Percentiles rank a stretch among this genome's conserved stretches.
phyloP scores from a whole-genome alignment of 2,113 vertebrate genomes.

The Equus quagga region DNA sequence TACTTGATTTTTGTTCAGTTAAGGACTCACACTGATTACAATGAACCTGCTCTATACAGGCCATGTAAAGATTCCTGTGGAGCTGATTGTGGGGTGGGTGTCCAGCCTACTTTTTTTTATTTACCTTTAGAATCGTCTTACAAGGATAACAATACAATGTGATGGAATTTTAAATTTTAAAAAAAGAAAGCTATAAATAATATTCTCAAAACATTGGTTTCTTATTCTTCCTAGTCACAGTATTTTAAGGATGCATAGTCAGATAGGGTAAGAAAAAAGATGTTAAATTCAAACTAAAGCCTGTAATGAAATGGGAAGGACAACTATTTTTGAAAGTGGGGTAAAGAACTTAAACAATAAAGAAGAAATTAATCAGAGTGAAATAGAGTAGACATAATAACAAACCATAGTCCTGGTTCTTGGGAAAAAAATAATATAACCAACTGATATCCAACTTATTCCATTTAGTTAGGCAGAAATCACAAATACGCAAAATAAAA shows the following conservation, averaged over 20 bases:
- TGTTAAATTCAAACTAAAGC: constrained; percentile 61
- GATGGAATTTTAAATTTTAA: constrained; percentile 74
- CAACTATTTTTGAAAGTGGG: constrained; percentile 38
- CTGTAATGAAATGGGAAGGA: constrained; percentile 58
- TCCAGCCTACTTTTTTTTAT: constrained; percentile 40
- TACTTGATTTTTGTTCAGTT: constrained; percentile 66
- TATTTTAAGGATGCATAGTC: constrained; percentile 66
- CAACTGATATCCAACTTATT: not conserved
- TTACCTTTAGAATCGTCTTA: constrained; percentile 10
- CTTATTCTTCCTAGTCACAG: not conserved
- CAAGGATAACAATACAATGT: constrained; percentile 66
- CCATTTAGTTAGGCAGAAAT: not conserved
- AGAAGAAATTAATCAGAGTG: not conserved
- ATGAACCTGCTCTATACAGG: not conserved
- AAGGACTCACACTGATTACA: constrained; percentile 43
- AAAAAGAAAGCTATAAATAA: constrained; percentile 48
- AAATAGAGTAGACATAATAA: not conserved
- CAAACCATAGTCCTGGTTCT: not conserved
- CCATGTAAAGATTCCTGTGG: constrained; percentile 54
- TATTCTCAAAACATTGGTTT: constrained; percentile 13
- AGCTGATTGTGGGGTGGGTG: constrained; percentile 70
- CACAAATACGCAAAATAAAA: not conserved
- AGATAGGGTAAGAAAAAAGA: constrained; percentile 69
- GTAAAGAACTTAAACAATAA: not conserved
- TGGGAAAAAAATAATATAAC: not conserved